These are phyloP conservation scores for Cepaea nemoralis DNA, from an alignment of 1,140 invertebrate species.

Conservation along the genomic window DNA sequence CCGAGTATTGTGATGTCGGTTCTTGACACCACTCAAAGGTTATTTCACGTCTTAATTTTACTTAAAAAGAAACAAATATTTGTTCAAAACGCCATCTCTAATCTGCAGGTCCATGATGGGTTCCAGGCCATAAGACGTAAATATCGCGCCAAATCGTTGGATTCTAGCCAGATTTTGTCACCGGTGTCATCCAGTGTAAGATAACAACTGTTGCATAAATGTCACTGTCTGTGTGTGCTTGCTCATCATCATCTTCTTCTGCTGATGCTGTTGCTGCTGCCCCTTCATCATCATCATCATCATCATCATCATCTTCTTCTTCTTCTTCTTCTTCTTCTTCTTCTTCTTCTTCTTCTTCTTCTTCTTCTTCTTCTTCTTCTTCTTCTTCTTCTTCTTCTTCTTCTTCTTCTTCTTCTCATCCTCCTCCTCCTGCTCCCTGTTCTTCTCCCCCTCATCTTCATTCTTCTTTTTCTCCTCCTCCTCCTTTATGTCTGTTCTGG, in stretches of 20 bases:
- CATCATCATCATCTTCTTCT: not conserved
- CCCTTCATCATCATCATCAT: not conserved
- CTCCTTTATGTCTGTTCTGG: not conserved
- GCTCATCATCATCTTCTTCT: not conserved
- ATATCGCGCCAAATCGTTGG: not conserved
- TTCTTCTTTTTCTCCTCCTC: not conserved
- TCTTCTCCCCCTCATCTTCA: not conserved
- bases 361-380: not conserved
- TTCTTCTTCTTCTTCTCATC: not conserved
- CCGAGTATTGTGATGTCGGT: too few species aligned
- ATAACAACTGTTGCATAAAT: too few species aligned
- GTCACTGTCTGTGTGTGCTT: too few species aligned
- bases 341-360: not conserved
- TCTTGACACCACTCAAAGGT: too few species aligned
- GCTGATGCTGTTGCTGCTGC: not conserved
- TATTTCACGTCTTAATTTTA: too few species aligned
- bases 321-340: not conserved
- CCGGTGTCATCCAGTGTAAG: too few species aligned
- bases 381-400: not conserved
- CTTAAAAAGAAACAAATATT: too few species aligned
- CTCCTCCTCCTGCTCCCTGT: not conserved
- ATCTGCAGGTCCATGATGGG: slow-evolving; percentile 1
- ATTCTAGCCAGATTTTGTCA: not conserved
- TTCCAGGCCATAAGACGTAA: not conserved
- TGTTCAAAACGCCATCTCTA: not conserved